A percentile compares a stretch with the other conserved stretches of the same genome.
phyloP scores from a whole-genome alignment of 2,888 invertebrate genomes.

The Drosophila setosimentum region DNA sequence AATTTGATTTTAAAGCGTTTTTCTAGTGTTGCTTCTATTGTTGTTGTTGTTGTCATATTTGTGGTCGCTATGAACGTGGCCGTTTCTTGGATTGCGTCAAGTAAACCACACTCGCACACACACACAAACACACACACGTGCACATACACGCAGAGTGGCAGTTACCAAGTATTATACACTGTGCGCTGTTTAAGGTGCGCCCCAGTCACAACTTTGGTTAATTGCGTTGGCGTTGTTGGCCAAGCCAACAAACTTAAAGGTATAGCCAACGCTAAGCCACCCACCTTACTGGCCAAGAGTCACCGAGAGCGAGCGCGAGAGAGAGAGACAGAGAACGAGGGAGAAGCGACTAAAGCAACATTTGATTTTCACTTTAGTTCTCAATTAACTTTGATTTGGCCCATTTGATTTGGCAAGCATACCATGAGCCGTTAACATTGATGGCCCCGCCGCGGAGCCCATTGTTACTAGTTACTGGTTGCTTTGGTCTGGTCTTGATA shows the following conservation, averaged over 20 bases:
- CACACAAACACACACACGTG: slow-evolving; percentile 22
- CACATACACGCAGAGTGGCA: background rate
- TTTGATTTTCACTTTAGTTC: slow-evolving; percentile 81
- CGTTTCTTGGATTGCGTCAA: slow-evolving; percentile 69
- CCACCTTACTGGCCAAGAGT: background rate
- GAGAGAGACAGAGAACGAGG: background rate
- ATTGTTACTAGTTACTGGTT: slow-evolving; percentile 37
- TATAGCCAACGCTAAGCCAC: background rate
- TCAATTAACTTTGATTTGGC: slow-evolving; percentile 83
- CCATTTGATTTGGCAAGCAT: slow-evolving; percentile 68
- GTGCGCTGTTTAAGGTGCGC: slow-evolving; percentile 64
- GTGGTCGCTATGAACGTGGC: slow-evolving; percentile 44
- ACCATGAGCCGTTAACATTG: slow-evolving; percentile 70
- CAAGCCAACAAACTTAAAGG: slow-evolving; percentile 25
- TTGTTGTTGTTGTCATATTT: slow-evolving; percentile 65
- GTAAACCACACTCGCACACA: slow-evolving; percentile 49
- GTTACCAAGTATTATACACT: slow-evolving; percentile 26
- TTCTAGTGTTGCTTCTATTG: background rate
- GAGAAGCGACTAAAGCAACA: slow-evolving; percentile 42
- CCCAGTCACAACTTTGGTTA: slow-evolving; percentile 71
- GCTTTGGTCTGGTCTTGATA: slow-evolving; percentile 1
- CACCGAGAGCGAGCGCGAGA: background rate
- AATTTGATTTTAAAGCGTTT: slow-evolving; percentile 28
- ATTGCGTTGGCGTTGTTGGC: slow-evolving; percentile 73
- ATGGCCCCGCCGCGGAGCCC: slow-evolving; percentile 49